phyloP scores from a whole-genome alignment of 2,113 vertebrate species.

The Chrysochloris asiatica region DNA sequence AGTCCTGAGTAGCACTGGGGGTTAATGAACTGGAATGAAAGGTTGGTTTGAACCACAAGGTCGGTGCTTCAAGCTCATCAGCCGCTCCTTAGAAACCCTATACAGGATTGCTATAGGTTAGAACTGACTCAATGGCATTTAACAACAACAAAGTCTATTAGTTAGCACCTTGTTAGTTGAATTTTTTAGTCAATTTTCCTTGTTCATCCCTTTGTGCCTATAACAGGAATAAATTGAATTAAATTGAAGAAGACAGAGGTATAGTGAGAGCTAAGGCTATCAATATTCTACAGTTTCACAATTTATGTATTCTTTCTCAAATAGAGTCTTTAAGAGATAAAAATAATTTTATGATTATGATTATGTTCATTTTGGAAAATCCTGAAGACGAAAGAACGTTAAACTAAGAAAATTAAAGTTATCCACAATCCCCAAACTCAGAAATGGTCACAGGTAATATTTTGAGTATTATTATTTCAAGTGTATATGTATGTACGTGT shows the following conservation, averaged over 20 bases:
- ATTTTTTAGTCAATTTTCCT: neutral
- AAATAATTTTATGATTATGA: neutral
- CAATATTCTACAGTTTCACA: neutral
- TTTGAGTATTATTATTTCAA: neutral
- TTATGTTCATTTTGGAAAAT: constrained; percentile 26
- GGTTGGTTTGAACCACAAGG: too few relatives aligned
- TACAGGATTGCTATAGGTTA: too few relatives aligned
- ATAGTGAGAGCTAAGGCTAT: neutral
- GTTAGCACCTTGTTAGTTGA: neutral
- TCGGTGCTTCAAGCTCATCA: too few relatives aligned
- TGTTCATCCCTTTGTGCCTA: neutral
- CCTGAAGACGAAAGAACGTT: constrained; percentile 1
- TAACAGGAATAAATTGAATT: neutral
- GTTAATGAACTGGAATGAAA: too few relatives aligned
- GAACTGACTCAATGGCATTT: too few relatives aligned
- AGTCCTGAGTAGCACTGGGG: too few relatives aligned
- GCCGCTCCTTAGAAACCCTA: too few relatives aligned
- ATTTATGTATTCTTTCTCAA: neutral
- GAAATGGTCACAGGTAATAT: neutral
- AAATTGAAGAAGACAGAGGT: neutral
- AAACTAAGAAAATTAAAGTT: constrained; percentile 7
- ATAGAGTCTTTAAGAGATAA: neutral
- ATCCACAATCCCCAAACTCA: neutral
- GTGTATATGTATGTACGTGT: too few relatives aligned
- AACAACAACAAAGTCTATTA: neutral